These are phyloP conservation scores for Chelonia mydas DNA, from an alignment of 2,797 vertebrate species.

Conservation along the genomic window DNA sequence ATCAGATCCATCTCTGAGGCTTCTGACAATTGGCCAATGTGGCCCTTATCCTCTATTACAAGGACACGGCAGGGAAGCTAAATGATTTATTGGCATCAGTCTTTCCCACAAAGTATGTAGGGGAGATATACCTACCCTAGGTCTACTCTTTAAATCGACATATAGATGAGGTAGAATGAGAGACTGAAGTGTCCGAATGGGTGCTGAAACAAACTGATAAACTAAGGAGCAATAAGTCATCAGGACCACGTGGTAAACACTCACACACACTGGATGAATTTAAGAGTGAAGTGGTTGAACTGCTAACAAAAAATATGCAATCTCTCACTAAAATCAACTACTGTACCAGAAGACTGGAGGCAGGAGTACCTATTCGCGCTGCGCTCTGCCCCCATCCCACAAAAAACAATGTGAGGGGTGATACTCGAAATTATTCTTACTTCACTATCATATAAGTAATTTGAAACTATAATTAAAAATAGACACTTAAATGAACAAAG, in stretches of 20 bases:
- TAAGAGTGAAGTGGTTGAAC: neutral
- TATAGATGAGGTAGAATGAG: neutral
- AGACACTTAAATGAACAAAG: neutral
- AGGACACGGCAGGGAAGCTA: neutral
- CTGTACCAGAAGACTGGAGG: neutral
- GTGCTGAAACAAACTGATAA: neutral
- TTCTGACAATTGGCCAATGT: neutral
- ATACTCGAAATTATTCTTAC: neutral
- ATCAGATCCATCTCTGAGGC: rapidly evolving
- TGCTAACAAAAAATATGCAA: neutral
- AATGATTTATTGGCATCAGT: neutral
- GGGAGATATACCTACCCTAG: neutral
- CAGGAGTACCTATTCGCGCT: neutral
- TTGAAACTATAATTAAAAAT: slow-evolving; percentile 34
- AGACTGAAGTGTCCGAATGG: neutral
- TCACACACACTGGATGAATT: neutral
- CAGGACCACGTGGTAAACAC: neutral
- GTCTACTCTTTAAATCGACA: rapidly evolving
- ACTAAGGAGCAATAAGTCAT: neutral
- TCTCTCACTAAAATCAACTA: neutral
- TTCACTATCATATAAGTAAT: neutral
- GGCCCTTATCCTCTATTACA: neutral
- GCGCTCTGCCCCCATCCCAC: neutral
- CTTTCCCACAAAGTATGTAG: neutral
- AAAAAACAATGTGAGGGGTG: neutral